These are phyloP conservation scores for Cheilosia vulpina DNA, from an alignment of 2,888 invertebrate genomes.

Conservation along the genomic window DNA sequence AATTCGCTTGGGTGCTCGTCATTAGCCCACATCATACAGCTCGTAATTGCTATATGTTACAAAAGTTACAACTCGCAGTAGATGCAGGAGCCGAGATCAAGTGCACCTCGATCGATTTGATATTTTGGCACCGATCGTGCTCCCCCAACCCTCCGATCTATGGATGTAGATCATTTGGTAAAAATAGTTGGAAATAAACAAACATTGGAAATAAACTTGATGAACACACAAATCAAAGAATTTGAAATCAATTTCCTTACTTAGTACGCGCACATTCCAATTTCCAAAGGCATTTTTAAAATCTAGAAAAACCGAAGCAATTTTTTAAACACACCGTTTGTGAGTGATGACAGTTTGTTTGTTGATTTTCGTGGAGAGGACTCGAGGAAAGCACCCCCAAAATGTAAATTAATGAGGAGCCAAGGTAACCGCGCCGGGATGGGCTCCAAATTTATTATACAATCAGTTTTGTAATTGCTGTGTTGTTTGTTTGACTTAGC, in stretches of 20 bases:
- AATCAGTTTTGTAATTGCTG: slow-evolving; percentile 56
- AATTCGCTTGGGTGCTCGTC: slow-evolving; percentile 47
- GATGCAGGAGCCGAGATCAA: slow-evolving; percentile 41
- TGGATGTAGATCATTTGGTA: slow-evolving; percentile 57
- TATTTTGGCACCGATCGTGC: slow-evolving; percentile 34
- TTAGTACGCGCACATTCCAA: slow-evolving; percentile 37
- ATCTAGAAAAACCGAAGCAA: slow-evolving; percentile 42
- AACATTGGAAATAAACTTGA: slow-evolving; percentile 70
- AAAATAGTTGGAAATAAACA: slow-evolving; percentile 72
- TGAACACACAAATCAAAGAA: slow-evolving; percentile 66
- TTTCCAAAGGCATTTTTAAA: slow-evolving; percentile 40
- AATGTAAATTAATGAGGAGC: slow-evolving; percentile 67
- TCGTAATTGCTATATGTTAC: slow-evolving; percentile 16
- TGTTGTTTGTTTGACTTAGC: slow-evolving; percentile 63
- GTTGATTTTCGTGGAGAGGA: slow-evolving; percentile 66
- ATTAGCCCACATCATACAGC: background rate
- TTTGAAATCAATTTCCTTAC: slow-evolving; percentile 55
- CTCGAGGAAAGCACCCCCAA: slow-evolving; percentile 42
- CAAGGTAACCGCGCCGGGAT: slow-evolving; percentile 44
- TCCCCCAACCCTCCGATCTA: slow-evolving; percentile 5
- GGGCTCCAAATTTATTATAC: slow-evolving; percentile 51
- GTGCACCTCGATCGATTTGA: slow-evolving; percentile 50
- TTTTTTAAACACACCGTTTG: slow-evolving; percentile 63
- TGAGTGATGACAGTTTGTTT: slow-evolving; percentile 74
- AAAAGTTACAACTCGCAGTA: slow-evolving; percentile 18